phyloP scores from a whole-genome alignment of 1,140 invertebrate genomes.

The Triops longicaudatus region DNA sequence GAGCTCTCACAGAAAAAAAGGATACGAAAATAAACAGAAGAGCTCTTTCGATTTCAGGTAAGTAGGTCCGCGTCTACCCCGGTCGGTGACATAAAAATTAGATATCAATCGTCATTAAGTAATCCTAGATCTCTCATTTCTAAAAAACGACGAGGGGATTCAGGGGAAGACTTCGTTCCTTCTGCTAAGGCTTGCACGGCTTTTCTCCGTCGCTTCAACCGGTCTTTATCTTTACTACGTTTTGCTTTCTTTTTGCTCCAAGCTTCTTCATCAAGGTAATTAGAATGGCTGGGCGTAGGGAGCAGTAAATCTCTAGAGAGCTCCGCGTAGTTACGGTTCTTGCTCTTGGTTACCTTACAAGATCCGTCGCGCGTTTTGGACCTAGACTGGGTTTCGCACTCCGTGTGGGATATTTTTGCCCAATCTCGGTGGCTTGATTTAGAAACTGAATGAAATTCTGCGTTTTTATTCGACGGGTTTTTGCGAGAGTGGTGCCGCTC shows the following conservation, averaged over 20 bases:
- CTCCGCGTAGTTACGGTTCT: background rate
- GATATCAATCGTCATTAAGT: background rate
- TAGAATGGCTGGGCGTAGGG: background rate
- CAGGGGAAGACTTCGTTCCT: slow-evolving; percentile 5
- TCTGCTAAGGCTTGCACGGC: background rate
- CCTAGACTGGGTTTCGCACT: background rate
- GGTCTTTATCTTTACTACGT: background rate
- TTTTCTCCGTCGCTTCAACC: background rate
- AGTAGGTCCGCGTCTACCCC: background rate
- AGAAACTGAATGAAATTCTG: background rate
- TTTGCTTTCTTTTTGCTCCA: background rate
- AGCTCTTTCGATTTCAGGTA: too few species aligned
- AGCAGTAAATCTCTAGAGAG: background rate
- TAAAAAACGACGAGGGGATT: background rate
- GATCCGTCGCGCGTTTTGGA: background rate
- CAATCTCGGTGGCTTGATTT: background rate
- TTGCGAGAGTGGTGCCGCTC: background rate
- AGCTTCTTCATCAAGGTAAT: background rate
- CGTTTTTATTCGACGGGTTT: background rate
- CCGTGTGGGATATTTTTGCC: background rate
- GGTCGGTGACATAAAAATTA: background rate
- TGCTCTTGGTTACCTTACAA: background rate
- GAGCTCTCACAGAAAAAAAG: too few species aligned
- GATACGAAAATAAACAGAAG: background rate
- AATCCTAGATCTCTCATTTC: background rate